Base-by-base conservation (phyloP, 1,140 invertebrate genomes). In the Cotesia typhae region DNA sequence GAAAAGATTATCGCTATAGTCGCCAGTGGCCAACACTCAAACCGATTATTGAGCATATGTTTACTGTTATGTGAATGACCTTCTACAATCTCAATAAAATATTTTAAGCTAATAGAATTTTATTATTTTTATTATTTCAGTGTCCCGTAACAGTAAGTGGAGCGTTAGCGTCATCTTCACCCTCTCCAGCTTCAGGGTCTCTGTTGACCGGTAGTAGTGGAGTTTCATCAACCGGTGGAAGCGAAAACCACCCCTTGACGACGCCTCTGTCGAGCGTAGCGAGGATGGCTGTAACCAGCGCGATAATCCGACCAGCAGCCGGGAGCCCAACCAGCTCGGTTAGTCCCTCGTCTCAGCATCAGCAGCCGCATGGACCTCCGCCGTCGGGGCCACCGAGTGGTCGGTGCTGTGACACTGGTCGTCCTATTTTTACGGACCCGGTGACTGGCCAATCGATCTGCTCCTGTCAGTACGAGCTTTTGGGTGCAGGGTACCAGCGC, bases 371-470 rank as follows among this genome's bases (percentile, higher is more conserved):
- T 80, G 88, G 81, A 78, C 90, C 84, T 83, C 90, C 84, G 47
- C 87, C 88, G 47, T 83, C 87, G 70, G 78, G 73, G n/a, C 75
- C 77, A 12, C 74, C 75, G 20, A 82, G 87, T 35, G 88, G 88
- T 74, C 89, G 93, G 76, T 97, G 96, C 87, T 97, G 96, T 86
- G 96, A 97, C 87, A 96, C 94, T 69, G 95, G 95, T 59, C 89
- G 95, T 59, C 94, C 95, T 5, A 92, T 97, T 78, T 95, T 96
- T 86, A 96, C 95, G 74, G 95, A 98, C 86, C 95, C 96, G 6
- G 89, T 96, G 76, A 96, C 94, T 55, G 95, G 95, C 17, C 95
- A 97, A 86, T 95, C 93, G 6, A 92, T 97, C 12, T 98, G 96
- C 88, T 96, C 95, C 71, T 97, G 96, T 87, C 95, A 97, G 86